Base-by-base conservation (phyloP, 2,113 vertebrate species). In the Pardalotus punctatus region DNA sequence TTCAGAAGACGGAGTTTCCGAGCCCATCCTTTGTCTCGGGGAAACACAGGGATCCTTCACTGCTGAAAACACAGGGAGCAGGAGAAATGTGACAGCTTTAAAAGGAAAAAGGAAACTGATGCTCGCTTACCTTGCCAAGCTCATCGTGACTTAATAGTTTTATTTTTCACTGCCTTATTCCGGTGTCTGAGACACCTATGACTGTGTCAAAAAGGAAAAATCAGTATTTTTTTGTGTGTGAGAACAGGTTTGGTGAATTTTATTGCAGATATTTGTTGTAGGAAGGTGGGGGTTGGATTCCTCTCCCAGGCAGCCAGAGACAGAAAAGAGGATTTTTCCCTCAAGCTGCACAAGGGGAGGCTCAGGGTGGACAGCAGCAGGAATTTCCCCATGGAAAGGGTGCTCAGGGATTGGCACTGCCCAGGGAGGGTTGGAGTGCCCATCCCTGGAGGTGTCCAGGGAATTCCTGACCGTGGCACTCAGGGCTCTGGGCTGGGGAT, bases 1-100 rank as follows among this genome's bases (percentile, higher is more conserved):
- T 98, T 98, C 97, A 97, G 95, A 96, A 98, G 97, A 97, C 91
- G 88, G 97, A 97, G 95, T 81, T 97, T 62, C 91, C 43, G 5
- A 90, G 89, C 83, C 79, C 61, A 8, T 81, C 76, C 86, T 97
- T 96, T 98, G 96, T 97, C 97, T 96, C 12, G 6, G 86, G 95
- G 94, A 97, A 96, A 86, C 42, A 28, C 53, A 62, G 86, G 60
- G 92, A 96, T 84, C 91, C 94, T 85, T 57, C 76, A 70, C 36
- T 57, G 90, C 95, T 81, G n/a, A 73, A 96, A 95, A 42, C 83
- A 87, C 66, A 82, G 74, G n/a, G 43, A 64, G 64, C 48, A 74
- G 61, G 83, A 70, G 90, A 53, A 90, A 93, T 77, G 76, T 62
- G 81, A 95, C 96, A 96, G 92, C 73, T 95, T 81, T 66, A 91